Evolutionary conservation across 2,113 vertebrate genomes (phyloP), one percentile per base, ranked within the genome.

Genomic region (Pedetes capensis): DNA sequence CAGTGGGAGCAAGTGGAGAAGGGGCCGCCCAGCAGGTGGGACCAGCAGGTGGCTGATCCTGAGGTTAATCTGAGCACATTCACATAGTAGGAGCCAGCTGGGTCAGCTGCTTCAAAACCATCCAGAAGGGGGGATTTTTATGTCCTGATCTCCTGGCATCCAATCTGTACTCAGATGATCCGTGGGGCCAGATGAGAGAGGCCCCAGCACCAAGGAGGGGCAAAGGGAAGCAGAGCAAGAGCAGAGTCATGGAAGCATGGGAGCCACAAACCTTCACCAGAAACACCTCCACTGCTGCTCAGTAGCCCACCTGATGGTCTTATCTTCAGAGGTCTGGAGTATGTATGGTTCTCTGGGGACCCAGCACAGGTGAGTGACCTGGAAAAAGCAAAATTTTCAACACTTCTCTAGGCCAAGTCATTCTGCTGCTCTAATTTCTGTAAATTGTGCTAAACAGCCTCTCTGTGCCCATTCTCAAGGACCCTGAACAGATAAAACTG

Each of bases 281-380:
- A 92, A 89, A 92, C 71, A 87, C 61, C 29, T 74, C 74, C 81
- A 6, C 82, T 39, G 66, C 47, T 9, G 64, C 90, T 80, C 57
- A 63, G 72, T 47, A 95, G 96, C 96, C 95, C 94, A 99, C 99
- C 99, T 99, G 97, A 99, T 96, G 6, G 98, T 99, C 98, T 99
- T 99, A 96, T 99, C 99, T 97, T 99, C 99, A 0, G 99, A 99
- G 27, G 99, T 98, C 98, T 99, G 99, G 42, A 99, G 97, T 61
- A 99, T 14, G 5, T 99, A 99, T 5, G 98, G 98, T 97, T 99
- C 99, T 79, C 97, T 98, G 83, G 99, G 99, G 79, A 99, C 99
- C 99, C 99, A 99, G 97, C 99, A 99, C 59, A 99, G 97, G 97
- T 99, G 99, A 86, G 99, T 99, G 89, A 99, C 99, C 99, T 99